Evolutionary conservation across 2,888 invertebrate species (phyloP), one percentile per base, ranked within the genome.

Genomic region (Heteropelma amictum): DNA sequence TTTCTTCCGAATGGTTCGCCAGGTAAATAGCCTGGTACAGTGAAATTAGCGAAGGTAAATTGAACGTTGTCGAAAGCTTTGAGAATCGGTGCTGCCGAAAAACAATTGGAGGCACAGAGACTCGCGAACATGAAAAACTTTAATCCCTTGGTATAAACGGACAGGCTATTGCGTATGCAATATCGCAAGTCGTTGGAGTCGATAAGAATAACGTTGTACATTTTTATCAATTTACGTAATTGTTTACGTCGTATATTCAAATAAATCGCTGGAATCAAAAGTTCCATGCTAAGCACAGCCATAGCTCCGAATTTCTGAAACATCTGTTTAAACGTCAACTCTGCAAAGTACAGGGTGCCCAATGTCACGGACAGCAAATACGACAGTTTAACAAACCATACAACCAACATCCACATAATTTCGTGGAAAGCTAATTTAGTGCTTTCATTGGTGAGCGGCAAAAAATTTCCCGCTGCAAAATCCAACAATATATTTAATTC

Each of bases 21-120:
- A 51, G 81, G 77, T 0, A 60, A 49, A 23, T 82, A 47, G 1
- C 65, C 67, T 0, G 84, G 81, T 1, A 81, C 12, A 0, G 30
- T 23, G 14, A 77, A 84, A 51, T 84, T 83, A 5, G 28, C 56
- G 30, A 78, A 78, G 10, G 60, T 56, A 17, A 84, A 84, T 14
- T 61, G 23, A 6, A 61, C 45, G 1, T 76, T 72, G 1, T 68
- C 42, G 3, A 79, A 76, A 1, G 77, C 6, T 19, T 47, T 60
- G 0, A 76, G 1, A 2, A 83, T 8, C 0, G 80, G 77, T 2
- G 77, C 14, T 0, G n/a, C 14, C 30, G 1, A 30, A 51, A 82
- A 82, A 84, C 4, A 75, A 30, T 6, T 0, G 4, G 65, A 3
- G 0, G 79, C 63, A 0, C 80, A 47, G 1, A 21, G 4, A 64